A percentile compares a stretch with the other conserved stretches of the same genome.
Conservation (phyloP, 2,113 vertebrate species). For the Pyxicephalus adspersus region DNA sequence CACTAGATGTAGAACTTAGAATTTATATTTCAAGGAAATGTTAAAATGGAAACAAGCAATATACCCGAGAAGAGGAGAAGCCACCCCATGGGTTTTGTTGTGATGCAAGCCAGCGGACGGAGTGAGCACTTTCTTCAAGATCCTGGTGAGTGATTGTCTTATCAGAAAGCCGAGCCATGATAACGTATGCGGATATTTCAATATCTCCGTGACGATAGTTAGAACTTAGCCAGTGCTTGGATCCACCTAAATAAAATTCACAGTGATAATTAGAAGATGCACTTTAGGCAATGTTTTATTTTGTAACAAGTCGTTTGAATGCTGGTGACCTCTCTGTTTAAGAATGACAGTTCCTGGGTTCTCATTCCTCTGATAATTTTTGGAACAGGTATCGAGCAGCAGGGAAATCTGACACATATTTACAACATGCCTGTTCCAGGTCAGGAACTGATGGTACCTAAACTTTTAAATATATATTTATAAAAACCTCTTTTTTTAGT, state of each 20-base stretch:
- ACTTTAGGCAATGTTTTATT: no score
- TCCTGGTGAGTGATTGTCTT: conserved; percentile 63
- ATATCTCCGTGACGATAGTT: conserved; percentile 64
- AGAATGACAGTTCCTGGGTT: no score
- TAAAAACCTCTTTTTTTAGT: no score
- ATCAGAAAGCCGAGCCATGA: conserved; percentile 74
- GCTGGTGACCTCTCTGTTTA: no score
- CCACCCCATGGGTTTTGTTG: conserved; percentile 83
- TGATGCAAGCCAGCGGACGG: conserved; percentile 78
- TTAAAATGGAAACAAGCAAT: no score
- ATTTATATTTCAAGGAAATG: background rate
- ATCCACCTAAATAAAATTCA: background rate
- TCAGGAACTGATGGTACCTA: no score
- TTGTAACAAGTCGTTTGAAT: no score
- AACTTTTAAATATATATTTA: no score
- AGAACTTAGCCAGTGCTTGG: conserved; percentile 16
- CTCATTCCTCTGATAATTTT: no score
- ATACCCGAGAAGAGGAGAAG: conserved; percentile 90
- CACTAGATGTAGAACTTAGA: background rate
- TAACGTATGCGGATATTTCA: conserved; percentile 76
- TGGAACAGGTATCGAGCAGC: no score
- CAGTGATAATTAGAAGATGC: background rate
- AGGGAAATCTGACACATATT: no score
- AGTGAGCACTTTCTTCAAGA: conserved; percentile 65
- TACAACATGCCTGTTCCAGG: no score